Evolutionary conservation across 2,113 vertebrate genomes (phyloP).

Genomic region (Oophaga pumilio): DNA sequence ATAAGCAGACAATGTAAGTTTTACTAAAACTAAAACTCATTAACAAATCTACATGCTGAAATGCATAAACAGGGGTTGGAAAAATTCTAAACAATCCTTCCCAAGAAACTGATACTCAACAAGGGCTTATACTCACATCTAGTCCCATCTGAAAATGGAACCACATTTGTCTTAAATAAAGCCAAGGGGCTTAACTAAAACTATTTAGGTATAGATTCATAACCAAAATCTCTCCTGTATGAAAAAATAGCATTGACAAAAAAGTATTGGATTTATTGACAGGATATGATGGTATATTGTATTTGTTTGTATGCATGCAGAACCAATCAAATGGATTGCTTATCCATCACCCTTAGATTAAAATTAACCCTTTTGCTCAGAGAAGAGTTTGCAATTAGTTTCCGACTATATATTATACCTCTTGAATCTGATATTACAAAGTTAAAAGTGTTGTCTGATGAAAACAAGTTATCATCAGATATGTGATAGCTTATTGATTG

Average conservation of each 20-base stretch:
- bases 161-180: constrained; percentile 53
- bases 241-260: constrained; percentile 62
- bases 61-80: constrained; percentile 46
- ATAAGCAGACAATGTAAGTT: constrained; percentile 21
- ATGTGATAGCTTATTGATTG: too few species aligned
- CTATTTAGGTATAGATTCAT: constrained; percentile 52
- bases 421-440: background rate
- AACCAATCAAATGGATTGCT: constrained; percentile 16
- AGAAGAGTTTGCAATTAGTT: constrained; percentile 22
- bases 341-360: background rate
- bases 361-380: constrained; percentile 20
- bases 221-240: constrained; percentile 59
- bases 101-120: constrained; percentile 59
- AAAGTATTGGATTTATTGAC: constrained; percentile 59
- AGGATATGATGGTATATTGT: constrained; percentile 58
- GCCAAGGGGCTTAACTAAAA: constrained; percentile 55
- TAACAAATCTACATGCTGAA: constrained; percentile 42
- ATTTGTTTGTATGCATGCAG: constrained; percentile 43
- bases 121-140: constrained; percentile 11
- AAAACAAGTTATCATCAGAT: too few species aligned
- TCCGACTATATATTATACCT: too few species aligned
- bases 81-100: constrained; percentile 51
- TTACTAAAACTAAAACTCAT: constrained; percentile 43
- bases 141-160: constrained; percentile 20
- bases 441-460: background rate